A percentile compares a stretch with the other conserved stretches of the same genome.
These are phyloP conservation scores for Elephantulus edwardii DNA, from an alignment of 2,113 vertebrate genomes.

Conservation along the genomic window DNA sequence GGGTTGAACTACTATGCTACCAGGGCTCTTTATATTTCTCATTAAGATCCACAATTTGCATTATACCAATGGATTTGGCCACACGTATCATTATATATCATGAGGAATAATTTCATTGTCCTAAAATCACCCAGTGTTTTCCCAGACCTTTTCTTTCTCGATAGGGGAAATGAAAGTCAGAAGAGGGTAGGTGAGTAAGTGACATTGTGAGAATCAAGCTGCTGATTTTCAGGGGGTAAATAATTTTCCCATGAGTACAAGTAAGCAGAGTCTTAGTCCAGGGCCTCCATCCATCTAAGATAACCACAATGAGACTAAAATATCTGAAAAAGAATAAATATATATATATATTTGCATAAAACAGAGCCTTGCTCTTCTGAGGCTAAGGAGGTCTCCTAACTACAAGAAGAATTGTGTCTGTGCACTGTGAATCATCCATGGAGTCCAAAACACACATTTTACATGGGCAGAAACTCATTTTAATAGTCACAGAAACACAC, in stretches of 20 bases:
- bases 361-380: neutral
- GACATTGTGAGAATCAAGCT: neutral
- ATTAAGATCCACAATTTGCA: neutral
- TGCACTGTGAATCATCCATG: neutral
- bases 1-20: neutral
- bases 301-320: neutral
- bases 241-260: neutral
- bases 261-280: neutral
- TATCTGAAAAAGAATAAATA: neutral
- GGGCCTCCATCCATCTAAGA: neutral
- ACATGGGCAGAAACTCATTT: slow-evolving; percentile 54
- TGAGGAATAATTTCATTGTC: neutral
- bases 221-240: neutral
- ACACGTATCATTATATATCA: neutral
- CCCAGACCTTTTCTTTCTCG: neutral
- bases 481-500: slow-evolving; percentile 48
- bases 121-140: neutral
- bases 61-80: neutral
- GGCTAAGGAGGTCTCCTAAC: neutral
- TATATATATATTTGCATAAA: neutral
- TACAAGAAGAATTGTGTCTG: neutral
- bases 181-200: neutral
- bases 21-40: neutral
- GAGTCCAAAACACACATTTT: slow-evolving; percentile 55
- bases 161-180: neutral